phyloP scores from a whole-genome alignment of 2,888 invertebrate species.

The Clunio marinus region DNA sequence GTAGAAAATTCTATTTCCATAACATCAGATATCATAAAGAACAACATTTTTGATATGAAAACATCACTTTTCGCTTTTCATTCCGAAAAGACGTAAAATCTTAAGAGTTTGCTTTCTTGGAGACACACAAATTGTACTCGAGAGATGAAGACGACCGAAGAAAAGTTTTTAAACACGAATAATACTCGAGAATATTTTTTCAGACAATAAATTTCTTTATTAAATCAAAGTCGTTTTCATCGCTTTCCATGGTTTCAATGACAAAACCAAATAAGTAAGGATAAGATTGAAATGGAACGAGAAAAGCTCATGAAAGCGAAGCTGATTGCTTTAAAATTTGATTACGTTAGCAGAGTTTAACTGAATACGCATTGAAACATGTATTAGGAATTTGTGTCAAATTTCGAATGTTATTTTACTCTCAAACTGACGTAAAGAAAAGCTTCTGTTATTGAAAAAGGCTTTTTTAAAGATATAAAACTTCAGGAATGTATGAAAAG shows the following conservation, averaged over 20 bases:
- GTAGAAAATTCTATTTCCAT: conserved; percentile 7
- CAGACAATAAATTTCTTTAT: conserved; percentile 20
- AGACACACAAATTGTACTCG: neutral
- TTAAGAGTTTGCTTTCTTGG: conserved; percentile 14
- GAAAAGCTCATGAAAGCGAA: neutral
- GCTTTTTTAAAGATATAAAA: too few relatives aligned
- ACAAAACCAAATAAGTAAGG: too few relatives aligned
- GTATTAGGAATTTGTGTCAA: too few relatives aligned
- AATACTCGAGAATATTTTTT: conserved; percentile 11
- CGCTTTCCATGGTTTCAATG: neutral
- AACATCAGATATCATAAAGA: neutral
- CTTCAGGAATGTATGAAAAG: too few relatives aligned
- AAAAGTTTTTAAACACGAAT: neutral
- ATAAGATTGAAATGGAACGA: neutral
- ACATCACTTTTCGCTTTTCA: conserved; percentile 15
- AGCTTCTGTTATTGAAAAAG: too few relatives aligned
- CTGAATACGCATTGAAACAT: too few relatives aligned
- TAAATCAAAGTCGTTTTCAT: conserved; percentile 22
- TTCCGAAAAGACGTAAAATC: conserved; percentile 4
- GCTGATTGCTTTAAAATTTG: conserved; percentile 14
- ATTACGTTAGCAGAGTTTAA: too few relatives aligned
- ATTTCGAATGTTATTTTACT: too few relatives aligned
- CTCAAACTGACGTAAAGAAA: too few relatives aligned
- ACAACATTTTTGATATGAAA: conserved; percentile 1
- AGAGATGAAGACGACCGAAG: too few relatives aligned